Evolutionary conservation across 2,797 vertebrate species (phyloP).

Genomic region (Malacoraja senta): DNA sequence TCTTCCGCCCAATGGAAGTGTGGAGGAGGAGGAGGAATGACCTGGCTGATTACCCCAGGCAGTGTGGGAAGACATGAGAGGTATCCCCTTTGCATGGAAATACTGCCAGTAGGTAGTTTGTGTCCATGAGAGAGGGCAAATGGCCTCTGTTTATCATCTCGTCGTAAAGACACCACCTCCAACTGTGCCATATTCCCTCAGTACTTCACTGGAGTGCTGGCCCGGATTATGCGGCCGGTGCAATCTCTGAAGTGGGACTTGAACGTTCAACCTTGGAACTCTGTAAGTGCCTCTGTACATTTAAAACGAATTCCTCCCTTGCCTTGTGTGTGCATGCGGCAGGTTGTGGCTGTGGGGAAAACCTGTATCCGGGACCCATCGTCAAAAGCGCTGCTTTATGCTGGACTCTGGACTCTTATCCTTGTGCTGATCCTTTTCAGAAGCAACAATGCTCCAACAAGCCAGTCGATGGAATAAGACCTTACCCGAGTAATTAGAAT

Average conservation of each 20-base stretch:
- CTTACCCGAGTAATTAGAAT: background rate
- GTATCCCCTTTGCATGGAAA: background rate
- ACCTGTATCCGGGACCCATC: too few relatives aligned
- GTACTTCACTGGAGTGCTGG: background rate
- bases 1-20: too few relatives aligned
- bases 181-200: background rate
- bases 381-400: background rate
- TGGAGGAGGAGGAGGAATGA: too few relatives aligned
- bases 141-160: background rate
- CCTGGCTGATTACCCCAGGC: too few relatives aligned
- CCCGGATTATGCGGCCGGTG: background rate
- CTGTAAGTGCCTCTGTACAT: too few relatives aligned
- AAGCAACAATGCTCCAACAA: background rate
- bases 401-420: background rate
- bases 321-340: too few relatives aligned
- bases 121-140: background rate
- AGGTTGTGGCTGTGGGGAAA: background rate
- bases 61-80: background rate
- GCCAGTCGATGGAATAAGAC: background rate
- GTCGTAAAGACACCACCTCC: background rate
- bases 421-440: background rate
- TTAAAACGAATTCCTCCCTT: background rate
- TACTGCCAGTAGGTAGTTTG: background rate
- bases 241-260: background rate
- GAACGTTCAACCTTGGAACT: background rate